These are phyloP conservation scores for Drosophila quinaria DNA, from an alignment of 2,888 invertebrate species.

Conservation along the genomic window DNA sequence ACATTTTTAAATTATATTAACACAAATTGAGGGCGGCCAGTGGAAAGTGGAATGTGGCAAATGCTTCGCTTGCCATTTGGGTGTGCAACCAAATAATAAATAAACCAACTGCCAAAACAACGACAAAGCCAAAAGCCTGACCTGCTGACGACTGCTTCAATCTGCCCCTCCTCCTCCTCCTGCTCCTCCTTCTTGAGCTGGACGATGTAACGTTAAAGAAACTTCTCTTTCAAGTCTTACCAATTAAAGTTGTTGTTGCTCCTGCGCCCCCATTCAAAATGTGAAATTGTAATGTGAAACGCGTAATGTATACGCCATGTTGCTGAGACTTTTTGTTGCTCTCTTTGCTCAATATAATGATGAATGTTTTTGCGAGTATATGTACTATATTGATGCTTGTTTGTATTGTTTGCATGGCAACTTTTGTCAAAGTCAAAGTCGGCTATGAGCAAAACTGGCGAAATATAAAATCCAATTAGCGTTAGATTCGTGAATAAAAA, in stretches of 20 bases:
- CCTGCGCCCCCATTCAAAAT: slow-evolving; percentile 7
- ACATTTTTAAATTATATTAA: slow-evolving; percentile 78
- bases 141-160: slow-evolving; percentile 18
- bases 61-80: slow-evolving; percentile 35
- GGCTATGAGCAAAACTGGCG: slow-evolving; percentile 35
- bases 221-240: slow-evolving; percentile 51
- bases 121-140: slow-evolving; percentile 23
- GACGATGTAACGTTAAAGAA: slow-evolving; percentile 9
- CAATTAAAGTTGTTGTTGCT: slow-evolving; percentile 61
- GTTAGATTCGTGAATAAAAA: slow-evolving; percentile 1
- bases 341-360: slow-evolving; percentile 41
- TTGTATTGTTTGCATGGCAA: slow-evolving; percentile 68
- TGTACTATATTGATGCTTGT: slow-evolving; percentile 35
- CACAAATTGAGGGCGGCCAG: slow-evolving; percentile 56
- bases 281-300: slow-evolving; percentile 53
- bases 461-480: slow-evolving; percentile 69
- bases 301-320: slow-evolving; percentile 70
- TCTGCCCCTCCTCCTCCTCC: not conserved
- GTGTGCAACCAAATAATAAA: slow-evolving; percentile 63
- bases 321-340: slow-evolving; percentile 34
- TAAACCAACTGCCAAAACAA: slow-evolving; percentile 49
- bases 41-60: slow-evolving; percentile 29
- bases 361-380: slow-evolving; percentile 27
- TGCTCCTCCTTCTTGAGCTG: not conserved
- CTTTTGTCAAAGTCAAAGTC: slow-evolving; percentile 62